Conservation (phyloP, 2,797 vertebrate species). For the Balearica regulorum region DNA sequence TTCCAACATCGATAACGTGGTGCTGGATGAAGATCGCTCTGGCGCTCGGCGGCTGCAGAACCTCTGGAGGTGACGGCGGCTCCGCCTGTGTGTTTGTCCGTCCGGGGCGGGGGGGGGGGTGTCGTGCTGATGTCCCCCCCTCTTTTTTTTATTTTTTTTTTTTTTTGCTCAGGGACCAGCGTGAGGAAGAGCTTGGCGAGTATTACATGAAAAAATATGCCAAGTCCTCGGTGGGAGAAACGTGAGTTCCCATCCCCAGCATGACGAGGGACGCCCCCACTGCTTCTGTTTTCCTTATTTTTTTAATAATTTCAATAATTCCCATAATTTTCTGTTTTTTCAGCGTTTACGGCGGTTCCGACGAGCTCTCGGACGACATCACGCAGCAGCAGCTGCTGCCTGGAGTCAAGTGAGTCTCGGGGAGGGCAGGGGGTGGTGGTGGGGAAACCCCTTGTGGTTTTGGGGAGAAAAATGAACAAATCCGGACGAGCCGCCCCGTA, state of each 20-base stretch:
- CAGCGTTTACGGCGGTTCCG: conserved; percentile 87
- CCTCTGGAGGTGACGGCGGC: conserved; percentile 84
- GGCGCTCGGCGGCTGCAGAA: conserved; percentile 91
- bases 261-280: accelerated
- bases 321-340: not conserved
- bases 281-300: accelerated
- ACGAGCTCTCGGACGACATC: conserved; percentile 96
- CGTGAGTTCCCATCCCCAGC: conserved; percentile 71
- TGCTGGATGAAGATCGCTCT: conserved; percentile 91
- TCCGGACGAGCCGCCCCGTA: accelerated
- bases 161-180: conserved; percentile 80
- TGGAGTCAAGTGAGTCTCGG: conserved; percentile 88
- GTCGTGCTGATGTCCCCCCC: not conserved
- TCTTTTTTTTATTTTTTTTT: accelerated
- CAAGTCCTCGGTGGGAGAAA: conserved; percentile 88
- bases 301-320: too few relatives aligned
- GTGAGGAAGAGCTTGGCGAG: conserved; percentile 92
- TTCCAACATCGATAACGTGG: conserved; percentile 88
- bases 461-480: accelerated
- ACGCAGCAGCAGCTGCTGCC: conserved; percentile 95
- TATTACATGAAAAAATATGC: conserved; percentile 99
- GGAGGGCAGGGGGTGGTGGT: too few relatives aligned
- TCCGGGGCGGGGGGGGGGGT: too few relatives aligned
- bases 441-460: accelerated
- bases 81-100: accelerated